Conservation (phyloP, 1,140 invertebrate species). For the Ostrea denselamellosa region DNA sequence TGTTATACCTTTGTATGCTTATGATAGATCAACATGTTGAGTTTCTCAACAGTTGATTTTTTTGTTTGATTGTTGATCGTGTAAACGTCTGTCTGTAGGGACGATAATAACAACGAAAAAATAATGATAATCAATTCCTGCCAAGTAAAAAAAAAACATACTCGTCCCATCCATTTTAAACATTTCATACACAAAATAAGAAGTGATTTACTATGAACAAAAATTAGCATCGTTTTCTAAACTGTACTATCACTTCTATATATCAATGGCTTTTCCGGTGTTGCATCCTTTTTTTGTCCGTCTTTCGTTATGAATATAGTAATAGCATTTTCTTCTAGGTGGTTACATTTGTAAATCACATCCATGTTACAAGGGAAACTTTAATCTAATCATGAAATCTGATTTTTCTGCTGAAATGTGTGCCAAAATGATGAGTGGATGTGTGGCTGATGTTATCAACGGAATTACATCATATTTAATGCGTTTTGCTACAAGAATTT, state of each 20-base stretch:
- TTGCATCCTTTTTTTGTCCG: too few relatives aligned
- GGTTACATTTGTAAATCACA: background rate
- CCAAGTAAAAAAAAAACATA: background rate
- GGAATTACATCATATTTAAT: background rate
- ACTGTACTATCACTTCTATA: background rate
- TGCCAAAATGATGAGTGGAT: background rate
- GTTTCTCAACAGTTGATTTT: background rate
- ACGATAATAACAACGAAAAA: background rate
- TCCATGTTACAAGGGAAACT: background rate
- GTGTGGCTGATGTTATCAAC: background rate
- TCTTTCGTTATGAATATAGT: too few relatives aligned
- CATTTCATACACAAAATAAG: background rate
- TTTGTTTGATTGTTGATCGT: slow-evolving; percentile 1
- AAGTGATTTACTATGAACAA: too few relatives aligned
- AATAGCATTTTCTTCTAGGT: background rate
- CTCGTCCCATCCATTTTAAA: background rate
- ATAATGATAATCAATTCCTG: background rate
- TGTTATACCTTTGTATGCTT: background rate
- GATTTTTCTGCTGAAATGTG: background rate
- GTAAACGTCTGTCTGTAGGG: background rate
- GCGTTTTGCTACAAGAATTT: too few relatives aligned
- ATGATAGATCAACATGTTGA: background rate
- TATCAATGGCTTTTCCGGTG: too few relatives aligned
- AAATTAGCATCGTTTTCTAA: background rate
- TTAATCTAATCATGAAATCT: background rate